Percentiles rank a stretch among this genome's conserved stretches.
phyloP scores from a whole-genome alignment of 1,140 invertebrate genomes.

The Leptopilina clavipes region DNA sequence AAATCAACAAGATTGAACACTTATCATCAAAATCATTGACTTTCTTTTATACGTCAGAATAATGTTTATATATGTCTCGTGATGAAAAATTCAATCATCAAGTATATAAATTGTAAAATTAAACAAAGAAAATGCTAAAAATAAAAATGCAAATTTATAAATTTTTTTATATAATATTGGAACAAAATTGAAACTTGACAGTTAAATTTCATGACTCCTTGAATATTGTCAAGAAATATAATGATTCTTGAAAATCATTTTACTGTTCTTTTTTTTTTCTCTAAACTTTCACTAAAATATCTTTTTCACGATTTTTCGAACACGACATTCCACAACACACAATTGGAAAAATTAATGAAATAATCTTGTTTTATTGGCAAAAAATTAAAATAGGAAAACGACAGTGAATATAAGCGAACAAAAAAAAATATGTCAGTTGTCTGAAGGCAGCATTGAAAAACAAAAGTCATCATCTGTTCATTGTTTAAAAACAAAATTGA shows the following conservation, averaged over 20 bases:
- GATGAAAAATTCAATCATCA: not conserved
- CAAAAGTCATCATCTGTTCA: not conserved
- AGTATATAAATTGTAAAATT: no score
- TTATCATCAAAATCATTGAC: not conserved
- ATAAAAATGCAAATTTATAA: not conserved
- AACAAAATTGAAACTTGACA: not conserved
- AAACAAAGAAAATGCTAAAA: not conserved
- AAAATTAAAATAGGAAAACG: conserved; percentile 11
- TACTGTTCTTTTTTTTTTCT: not conserved
- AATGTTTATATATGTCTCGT: not conserved
- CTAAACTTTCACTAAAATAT: not conserved
- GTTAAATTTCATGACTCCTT: not conserved
- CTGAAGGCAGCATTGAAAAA: conserved; percentile 17
- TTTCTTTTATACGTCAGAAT: not conserved
- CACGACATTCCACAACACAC: not conserved
- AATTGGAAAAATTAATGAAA: not conserved
- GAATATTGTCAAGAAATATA: not conserved
- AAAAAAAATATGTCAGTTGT: conserved; percentile 12
- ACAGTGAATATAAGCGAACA: not conserved
- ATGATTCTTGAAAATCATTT: not conserved
- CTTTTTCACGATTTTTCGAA: not conserved
- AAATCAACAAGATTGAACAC: not conserved
- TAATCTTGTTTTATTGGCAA: not conserved
- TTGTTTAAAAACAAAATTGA: conserved; percentile 10
- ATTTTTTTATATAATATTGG: not conserved